Conservation (phyloP, 2,797 vertebrate species). For the Acropternis orthonyx region DNA sequence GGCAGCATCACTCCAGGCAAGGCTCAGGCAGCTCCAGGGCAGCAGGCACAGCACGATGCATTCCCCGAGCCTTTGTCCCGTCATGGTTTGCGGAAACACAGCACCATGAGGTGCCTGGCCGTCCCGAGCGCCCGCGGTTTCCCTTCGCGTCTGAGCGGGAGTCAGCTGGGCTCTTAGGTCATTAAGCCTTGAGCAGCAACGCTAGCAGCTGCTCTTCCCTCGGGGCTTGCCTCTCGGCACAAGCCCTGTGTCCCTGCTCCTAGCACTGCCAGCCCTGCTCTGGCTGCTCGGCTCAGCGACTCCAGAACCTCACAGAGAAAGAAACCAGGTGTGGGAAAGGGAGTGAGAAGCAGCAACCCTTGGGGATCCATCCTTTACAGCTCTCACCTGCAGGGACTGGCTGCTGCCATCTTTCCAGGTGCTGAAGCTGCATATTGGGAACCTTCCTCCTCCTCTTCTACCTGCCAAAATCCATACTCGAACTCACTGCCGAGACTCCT, state of each 20-base stretch:
- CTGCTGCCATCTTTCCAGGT: neutral
- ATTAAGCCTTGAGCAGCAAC: conserved; percentile 50
- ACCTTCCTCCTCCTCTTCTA: neutral
- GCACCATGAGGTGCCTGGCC: neutral
- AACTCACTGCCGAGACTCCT: neutral
- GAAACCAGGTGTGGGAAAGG: neutral
- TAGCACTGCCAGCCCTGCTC: neutral
- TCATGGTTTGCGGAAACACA: neutral
- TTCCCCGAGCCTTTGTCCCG: neutral
- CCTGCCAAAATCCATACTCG: rapidly evolving
- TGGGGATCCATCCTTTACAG: neutral
- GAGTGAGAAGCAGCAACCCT: neutral
- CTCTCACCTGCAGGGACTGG: neutral
- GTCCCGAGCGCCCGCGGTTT: neutral
- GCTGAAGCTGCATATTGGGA: neutral
- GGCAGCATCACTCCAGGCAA: neutral
- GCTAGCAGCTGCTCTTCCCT: neutral
- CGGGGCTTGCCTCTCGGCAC: neutral
- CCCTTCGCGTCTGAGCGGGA: neutral
- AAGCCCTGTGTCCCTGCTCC: neutral
- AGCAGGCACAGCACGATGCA: neutral
- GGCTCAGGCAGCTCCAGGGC: conserved; percentile 31
- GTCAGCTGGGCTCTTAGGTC: conserved; percentile 58
- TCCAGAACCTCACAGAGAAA: neutral
- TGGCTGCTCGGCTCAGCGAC: rapidly evolving